Conservation (phyloP, 2,113 vertebrate genomes). For the Cephalopholis sonnerati region DNA sequence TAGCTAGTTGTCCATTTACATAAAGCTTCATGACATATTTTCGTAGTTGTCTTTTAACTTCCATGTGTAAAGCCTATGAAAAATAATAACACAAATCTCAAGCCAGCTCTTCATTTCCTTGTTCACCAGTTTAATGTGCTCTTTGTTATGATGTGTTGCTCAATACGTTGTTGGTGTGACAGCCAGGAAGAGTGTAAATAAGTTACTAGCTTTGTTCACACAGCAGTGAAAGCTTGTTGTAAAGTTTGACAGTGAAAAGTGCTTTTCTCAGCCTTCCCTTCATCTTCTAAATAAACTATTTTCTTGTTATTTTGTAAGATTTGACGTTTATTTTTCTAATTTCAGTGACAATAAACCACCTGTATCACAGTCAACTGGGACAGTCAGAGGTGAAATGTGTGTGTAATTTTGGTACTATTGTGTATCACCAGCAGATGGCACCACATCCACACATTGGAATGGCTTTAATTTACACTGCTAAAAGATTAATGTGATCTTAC, state of each 20-base stretch:
- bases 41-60: background rate
- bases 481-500: background rate
- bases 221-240: background rate
- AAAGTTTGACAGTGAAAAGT: background rate
- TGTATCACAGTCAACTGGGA: background rate
- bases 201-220: background rate
- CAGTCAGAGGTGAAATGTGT: background rate
- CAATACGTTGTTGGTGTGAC: background rate
- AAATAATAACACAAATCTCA: background rate
- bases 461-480: background rate
- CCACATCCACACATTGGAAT: background rate
- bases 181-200: background rate
- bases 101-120: slow-evolving; percentile 2
- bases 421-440: slow-evolving; percentile 46
- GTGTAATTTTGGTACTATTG: background rate
- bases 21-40: background rate
- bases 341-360: background rate
- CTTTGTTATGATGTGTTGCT: background rate
- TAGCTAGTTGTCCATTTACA: background rate
- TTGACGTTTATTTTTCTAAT: background rate
- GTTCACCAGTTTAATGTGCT: background rate
- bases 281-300: slow-evolving; percentile 35
- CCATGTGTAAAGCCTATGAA: background rate
- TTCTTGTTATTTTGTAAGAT: background rate
- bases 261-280: background rate